These are phyloP conservation scores for Dromiciops gliroides DNA, from an alignment of 2,113 vertebrate genomes.

Conservation along the genomic window DNA sequence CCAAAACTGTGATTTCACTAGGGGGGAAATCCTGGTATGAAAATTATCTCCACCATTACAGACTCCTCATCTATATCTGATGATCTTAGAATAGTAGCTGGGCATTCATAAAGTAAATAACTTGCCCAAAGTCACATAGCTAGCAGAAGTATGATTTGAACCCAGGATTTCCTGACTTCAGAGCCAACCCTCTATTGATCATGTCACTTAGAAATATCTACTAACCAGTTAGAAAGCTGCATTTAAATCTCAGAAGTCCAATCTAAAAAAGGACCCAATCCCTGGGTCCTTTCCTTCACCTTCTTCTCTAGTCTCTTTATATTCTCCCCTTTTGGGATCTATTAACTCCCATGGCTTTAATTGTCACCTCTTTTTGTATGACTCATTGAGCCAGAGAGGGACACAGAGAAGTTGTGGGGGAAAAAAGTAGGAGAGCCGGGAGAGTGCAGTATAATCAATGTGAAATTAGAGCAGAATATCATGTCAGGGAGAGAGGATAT, in stretches of 20 bases:
- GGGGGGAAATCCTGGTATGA: not conserved
- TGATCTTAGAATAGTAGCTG: not conserved
- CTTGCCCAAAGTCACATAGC: not conserved
- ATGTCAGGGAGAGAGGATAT: too few species aligned
- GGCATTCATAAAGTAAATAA: not conserved
- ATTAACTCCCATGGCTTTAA: too few species aligned
- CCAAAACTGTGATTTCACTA: not conserved
- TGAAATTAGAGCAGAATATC: too few species aligned
- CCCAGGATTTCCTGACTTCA: not conserved
- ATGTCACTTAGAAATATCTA: not conserved
- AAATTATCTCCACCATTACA: not conserved
- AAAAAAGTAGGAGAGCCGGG: not conserved
- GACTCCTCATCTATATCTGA: not conserved
- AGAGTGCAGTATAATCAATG: not conserved
- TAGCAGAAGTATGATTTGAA: not conserved
- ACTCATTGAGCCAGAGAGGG: not conserved
- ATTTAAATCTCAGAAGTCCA: not conserved
- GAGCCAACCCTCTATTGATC: not conserved
- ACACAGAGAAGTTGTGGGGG: not conserved
- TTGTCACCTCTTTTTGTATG: too few species aligned
- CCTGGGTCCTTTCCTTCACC: too few species aligned
- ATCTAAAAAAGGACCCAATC: too few species aligned
- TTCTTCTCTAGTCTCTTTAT: too few species aligned
- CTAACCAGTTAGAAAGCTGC: not conserved
- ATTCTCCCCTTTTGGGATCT: too few species aligned